A percentile compares a stretch with the other conserved stretches of the same genome.
phyloP scores from a whole-genome alignment of 2,888 invertebrate genomes.

The Athalia rosae region DNA sequence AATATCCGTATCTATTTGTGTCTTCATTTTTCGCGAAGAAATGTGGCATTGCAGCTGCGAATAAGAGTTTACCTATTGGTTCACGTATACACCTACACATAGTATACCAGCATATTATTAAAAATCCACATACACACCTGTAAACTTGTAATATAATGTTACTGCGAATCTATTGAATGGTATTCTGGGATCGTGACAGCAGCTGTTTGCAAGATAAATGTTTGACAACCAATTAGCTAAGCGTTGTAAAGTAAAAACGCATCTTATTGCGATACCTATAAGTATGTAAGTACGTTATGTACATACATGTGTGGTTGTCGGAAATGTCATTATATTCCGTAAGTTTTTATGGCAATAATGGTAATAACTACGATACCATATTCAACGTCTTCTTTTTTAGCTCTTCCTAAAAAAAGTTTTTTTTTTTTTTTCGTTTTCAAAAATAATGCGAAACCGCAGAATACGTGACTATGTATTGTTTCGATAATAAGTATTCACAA shows the following conservation, averaged over 20 bases:
- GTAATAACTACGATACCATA: too few species aligned
- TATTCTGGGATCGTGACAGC: constrained; percentile 15
- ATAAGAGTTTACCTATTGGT: background rate
- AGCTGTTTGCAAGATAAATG: constrained; percentile 46
- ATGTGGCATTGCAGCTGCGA: background rate
- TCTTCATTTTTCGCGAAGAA: background rate
- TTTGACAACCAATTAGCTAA: constrained; percentile 46
- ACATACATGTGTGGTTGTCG: background rate
- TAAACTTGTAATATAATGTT: background rate
- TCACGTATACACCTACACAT: background rate
- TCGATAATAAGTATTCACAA: too few species aligned
- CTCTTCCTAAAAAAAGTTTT: background rate
- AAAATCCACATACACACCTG: background rate
- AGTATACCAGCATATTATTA: background rate
- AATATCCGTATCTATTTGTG: too few species aligned
- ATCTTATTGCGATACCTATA: background rate
- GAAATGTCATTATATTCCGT: constrained; percentile 16
- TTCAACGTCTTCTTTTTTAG: constrained; percentile 6
- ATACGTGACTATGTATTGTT: too few species aligned
- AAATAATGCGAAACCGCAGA: too few species aligned
- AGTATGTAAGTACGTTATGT: background rate
- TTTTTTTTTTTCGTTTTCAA: too few species aligned
- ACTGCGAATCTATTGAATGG: constrained; percentile 19
- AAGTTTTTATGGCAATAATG: background rate
- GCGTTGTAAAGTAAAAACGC: constrained; percentile 37